phyloP scores from a whole-genome alignment of 2,113 vertebrate species.

The Myotis lucifugus region DNA sequence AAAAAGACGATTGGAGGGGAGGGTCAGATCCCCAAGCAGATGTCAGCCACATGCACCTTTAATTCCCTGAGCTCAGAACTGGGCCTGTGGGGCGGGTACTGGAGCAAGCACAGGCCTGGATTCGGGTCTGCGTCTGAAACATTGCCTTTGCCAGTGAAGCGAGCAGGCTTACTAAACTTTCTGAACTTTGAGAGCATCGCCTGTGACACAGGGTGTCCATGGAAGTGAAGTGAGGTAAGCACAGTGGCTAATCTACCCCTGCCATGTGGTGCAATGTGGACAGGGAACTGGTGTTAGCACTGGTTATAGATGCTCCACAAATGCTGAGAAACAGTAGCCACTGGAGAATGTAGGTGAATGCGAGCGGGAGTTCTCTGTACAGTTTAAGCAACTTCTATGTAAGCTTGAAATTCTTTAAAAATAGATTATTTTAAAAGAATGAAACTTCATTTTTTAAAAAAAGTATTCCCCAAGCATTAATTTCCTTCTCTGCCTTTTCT shows the following conservation, averaged over 20 bases:
- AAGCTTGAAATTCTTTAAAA: slow-evolving; percentile 15
- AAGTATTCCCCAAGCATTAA: neutral
- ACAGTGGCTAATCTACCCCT: neutral
- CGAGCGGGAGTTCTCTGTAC: neutral
- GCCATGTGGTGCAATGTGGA: no score
- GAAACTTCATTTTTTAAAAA: neutral
- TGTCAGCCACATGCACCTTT: neutral
- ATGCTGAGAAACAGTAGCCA: slow-evolving; percentile 1
- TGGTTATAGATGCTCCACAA: neutral
- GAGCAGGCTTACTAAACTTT: neutral
- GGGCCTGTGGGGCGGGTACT: accelerated
- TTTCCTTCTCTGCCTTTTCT: neutral
- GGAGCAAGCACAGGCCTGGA: neutral
- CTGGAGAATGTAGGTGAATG: neutral
- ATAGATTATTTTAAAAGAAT: slow-evolving; percentile 4
- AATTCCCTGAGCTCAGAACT: neutral
- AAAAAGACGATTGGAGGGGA: neutral
- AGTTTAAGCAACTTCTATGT: neutral
- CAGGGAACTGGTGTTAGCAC: neutral
- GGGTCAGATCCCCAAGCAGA: neutral
- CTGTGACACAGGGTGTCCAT: neutral
- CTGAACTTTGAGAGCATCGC: neutral
- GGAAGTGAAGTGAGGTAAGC: neutral
- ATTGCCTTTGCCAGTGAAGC: neutral
- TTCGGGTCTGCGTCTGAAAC: neutral